Base-by-base conservation (phyloP, 2,113 vertebrate genomes). In the Abramis brama region DNA sequence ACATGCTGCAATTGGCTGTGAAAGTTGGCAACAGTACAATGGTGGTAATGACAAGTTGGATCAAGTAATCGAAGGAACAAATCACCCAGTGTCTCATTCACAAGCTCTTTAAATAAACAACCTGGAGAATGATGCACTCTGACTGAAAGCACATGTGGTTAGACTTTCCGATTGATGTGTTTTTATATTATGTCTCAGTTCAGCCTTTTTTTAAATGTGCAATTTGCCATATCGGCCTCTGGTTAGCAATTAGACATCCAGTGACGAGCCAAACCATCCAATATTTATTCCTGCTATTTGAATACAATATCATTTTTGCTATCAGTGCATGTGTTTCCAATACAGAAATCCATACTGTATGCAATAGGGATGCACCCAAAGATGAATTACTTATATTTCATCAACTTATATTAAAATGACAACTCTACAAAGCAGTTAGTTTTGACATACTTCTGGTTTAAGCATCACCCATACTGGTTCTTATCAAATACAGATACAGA, bases 21-120 rank as follows among this genome's bases (percentile, higher is more conserved):
- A 90, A 93, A 93, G 91, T 93, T 92, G 90, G 83, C 85, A 79
- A 70, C 62, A 81, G 84, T 89, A 87, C 91, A 92, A 90, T 91
- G 88, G 82, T 84, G 81, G 90, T 89, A 82, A 89, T 88, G 81
- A 88, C 85, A 89, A 68, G 74, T 75, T 89, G 73, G 80, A 91
- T 88, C 90, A 62, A 73, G 88, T 82, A 89, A 88, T 91, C 91
- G 89, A 91, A 86, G 27, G 79, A 89, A 86, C 87, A 90, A 91
- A 89, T 88, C 88, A 88, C 86, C 86, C 86, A 81, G 86, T 62
- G 89, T 77, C 84, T 75, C 73, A 91, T 90, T 91, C 87, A 87
- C 70, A 85, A 86, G 79, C 85, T 66, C 91, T 85, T 87, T 87
- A 92, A 91, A 90, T 86, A 88, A 91, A 93, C 90, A 92, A 89